These are phyloP conservation scores for Andrena trimmerana DNA, from an alignment of 2,888 invertebrate genomes.

Conservation along the genomic window DNA sequence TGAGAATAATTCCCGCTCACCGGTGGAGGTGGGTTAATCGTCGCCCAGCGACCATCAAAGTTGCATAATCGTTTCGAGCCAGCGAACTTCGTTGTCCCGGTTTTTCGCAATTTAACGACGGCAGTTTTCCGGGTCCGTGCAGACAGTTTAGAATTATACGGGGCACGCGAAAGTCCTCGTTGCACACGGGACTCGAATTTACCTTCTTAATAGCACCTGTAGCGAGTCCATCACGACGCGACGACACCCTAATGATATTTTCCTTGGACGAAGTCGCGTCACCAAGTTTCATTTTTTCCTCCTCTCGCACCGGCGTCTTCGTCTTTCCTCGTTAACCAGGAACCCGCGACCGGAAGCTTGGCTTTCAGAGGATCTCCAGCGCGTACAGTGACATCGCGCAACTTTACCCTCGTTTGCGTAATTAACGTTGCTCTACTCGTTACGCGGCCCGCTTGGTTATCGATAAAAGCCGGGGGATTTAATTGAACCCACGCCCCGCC, in stretches of 20 bases:
- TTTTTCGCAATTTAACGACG: no score
- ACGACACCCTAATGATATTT: slow-evolving; percentile 30
- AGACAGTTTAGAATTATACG: slow-evolving; percentile 6
- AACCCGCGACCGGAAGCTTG: slow-evolving; percentile 50
- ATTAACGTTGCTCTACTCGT: slow-evolving; percentile 38
- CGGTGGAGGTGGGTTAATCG: neutral
- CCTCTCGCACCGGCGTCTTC: neutral
- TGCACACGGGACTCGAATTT: neutral
- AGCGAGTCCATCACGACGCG: neutral
- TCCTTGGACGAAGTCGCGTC: neutral
- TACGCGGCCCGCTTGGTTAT: slow-evolving; percentile 22
- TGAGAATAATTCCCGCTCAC: neutral
- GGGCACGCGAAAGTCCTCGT: neutral
- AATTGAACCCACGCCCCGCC: slow-evolving; percentile 11
- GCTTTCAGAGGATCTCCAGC: slow-evolving; percentile 16
- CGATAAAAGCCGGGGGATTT: slow-evolving; percentile 30
- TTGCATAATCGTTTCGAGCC: slow-evolving; percentile 3
- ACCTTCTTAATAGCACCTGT: neutral
- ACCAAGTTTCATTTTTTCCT: slow-evolving; percentile 33
- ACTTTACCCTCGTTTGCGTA: slow-evolving; percentile 49
- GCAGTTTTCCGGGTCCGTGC: slow-evolving; percentile 3
- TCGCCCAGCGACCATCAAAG: neutral
- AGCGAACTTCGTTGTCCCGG: neutral
- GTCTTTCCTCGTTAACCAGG: slow-evolving; percentile 25
- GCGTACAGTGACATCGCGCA: slow-evolving; percentile 5